Evolutionary conservation across 2,797 vertebrate genomes (phyloP).

Genomic region (Sitta carolinensis): DNA sequence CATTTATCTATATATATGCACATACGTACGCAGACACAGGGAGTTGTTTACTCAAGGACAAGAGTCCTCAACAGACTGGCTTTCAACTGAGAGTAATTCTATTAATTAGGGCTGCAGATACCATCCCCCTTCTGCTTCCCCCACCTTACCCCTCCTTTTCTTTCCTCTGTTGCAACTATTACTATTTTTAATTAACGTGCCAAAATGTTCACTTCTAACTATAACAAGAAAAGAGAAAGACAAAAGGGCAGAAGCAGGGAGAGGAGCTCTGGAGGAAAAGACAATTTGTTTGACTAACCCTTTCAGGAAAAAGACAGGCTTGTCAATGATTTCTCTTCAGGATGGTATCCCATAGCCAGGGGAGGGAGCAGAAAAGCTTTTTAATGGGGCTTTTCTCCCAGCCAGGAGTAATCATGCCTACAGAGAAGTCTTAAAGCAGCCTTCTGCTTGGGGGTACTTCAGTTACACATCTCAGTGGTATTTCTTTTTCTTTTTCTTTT

Average conservation of each 20-base stretch:
- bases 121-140: slow-evolving; percentile 25
- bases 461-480: neutral
- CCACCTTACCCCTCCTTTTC: slow-evolving; percentile 14
- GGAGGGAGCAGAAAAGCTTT: neutral
- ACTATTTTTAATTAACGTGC: slow-evolving; percentile 74
- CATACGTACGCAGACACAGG: neutral
- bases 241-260: slow-evolving; percentile 1
- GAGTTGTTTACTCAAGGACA: slow-evolving; percentile 51
- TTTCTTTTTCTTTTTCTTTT: neutral
- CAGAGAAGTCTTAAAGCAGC: neutral
- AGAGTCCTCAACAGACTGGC: slow-evolving; percentile 53
- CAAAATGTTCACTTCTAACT: slow-evolving; percentile 58
- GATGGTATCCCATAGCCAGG: neutral
- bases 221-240: slow-evolving; percentile 23
- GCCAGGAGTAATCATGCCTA: neutral
- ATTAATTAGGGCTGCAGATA: slow-evolving; percentile 65
- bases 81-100: slow-evolving; percentile 69
- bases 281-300: slow-evolving; percentile 31
- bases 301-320: slow-evolving; percentile 13
- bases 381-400: slow-evolving; percentile 11
- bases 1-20: slow-evolving; percentile 13
- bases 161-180: slow-evolving; percentile 58
- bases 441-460: neutral
- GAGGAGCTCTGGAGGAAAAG: neutral
- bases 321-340: slow-evolving; percentile 29